phyloP scores from a whole-genome alignment of 2,888 invertebrate species.

The Sepioteuthis lessoniana region DNA sequence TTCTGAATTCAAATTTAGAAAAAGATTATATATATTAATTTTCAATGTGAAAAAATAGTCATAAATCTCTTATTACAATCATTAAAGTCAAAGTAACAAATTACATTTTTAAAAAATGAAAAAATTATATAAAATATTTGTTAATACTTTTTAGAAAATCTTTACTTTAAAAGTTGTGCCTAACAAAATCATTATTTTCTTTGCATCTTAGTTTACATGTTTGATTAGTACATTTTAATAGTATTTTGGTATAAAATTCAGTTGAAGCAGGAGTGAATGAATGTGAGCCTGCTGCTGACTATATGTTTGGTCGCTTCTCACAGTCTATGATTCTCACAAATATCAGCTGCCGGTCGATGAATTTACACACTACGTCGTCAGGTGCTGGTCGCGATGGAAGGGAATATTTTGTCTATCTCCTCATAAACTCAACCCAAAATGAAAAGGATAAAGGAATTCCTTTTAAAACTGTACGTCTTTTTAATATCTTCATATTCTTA shows the following conservation, averaged over 20 bases:
- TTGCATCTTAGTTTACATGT: neutral
- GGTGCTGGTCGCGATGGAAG: conserved; percentile 15
- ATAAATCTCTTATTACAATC: too few relatives aligned
- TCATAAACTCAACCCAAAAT: conserved; percentile 21
- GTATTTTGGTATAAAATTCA: neutral
- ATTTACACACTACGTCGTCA: conserved; percentile 33
- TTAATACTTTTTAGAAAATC: neutral
- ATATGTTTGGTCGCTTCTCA: neutral
- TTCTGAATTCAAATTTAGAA: neutral
- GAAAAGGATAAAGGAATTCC: conserved; percentile 20
- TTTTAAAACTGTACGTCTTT: conserved; percentile 1
- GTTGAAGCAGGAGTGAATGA: neutral
- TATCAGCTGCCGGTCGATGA: conserved; percentile 11
- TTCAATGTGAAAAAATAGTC: too few relatives aligned
- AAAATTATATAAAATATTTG: neutral
- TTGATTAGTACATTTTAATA: neutral
- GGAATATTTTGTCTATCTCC: neutral
- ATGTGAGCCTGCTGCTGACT: conserved; percentile 9
- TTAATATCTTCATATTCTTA: neutral
- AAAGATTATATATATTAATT: neutral
- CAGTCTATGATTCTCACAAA: neutral
- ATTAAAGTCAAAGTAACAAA: neutral
- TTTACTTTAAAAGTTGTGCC: neutral
- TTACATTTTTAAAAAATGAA: neutral
- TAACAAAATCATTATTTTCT: neutral